Base-by-base conservation (phyloP, 2,113 vertebrate species). In the Alosa alosa region DNA sequence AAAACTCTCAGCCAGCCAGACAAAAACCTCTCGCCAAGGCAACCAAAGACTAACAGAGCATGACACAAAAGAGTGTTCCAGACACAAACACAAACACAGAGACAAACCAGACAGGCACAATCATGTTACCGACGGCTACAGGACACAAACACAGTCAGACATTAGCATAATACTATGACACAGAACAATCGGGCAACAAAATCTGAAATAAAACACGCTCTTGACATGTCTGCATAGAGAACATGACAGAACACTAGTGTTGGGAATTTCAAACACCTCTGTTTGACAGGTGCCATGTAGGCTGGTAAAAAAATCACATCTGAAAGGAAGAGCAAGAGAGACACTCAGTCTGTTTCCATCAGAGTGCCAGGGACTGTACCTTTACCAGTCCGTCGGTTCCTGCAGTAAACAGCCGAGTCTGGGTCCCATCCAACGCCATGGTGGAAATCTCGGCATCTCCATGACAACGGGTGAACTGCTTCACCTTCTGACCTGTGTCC, bases 401-500 rank as follows among this genome's bases (percentile, higher is more conserved):
- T 7, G 93, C 91, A 8, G 96, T 96, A 93, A 97, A 96, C 88
- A 97, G 91, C 64, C 94, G 90, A 0, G 49, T 95, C 91, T 95
- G 91, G 0, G 94, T 95, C 72, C 84, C 91, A 47, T 95, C 91
- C 82, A 96, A 91, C 39, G 93, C 93, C 95, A 97, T 95, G 1
- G 94, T 88, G 86, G 94, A 95, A 89, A 94, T 96, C 93, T 94
- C 95, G 7, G 94, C 92, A 18, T 96, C 93, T 81, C 96, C 96
- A 90, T 97, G 96, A 91, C 96, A 97, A 94, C 93, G 85, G n/a
- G 90, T 88, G 89, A 97, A 96, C 83, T 93, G 94, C 88, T 92
- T 96, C 94, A 95, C 95, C 94, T 95, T 96, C 93, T 97, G 96
- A 92, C 97, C 96, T 0, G 93, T 95, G 91, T 96, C 96, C 90